Conservation (phyloP, 2,797 vertebrate species). For the Numenius phaeopus region DNA sequence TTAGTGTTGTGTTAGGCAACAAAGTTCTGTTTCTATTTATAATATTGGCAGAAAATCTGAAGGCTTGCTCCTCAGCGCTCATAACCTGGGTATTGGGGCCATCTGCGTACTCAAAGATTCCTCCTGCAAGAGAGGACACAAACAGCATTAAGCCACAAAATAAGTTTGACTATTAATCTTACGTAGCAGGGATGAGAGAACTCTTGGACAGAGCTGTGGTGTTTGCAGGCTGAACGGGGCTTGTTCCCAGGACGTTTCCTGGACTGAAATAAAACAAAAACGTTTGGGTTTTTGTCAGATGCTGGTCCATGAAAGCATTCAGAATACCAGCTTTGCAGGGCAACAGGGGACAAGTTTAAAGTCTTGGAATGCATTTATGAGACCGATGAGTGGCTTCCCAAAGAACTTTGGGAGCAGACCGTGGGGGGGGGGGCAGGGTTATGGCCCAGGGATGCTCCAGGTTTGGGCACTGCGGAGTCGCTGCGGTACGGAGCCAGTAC, state of each 20-base stretch:
- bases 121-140: conserved; percentile 84
- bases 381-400: not conserved
- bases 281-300: accelerated
- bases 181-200: accelerated
- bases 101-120: conserved; percentile 96
- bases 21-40: conserved; percentile 98
- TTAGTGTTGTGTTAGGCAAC: conserved; percentile 97
- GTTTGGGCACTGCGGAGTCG: not conserved
- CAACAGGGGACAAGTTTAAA: not conserved
- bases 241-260: not conserved
- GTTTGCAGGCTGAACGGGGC: not conserved
- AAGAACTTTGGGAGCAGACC: not conserved
- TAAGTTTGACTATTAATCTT: too few species aligned
- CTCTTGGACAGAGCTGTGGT: not conserved
- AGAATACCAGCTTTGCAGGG: not conserved
- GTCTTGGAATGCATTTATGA: not conserved
- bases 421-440: not conserved
- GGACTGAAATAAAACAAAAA: not conserved
- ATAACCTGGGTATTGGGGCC: conserved; percentile 91
- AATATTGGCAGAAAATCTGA: conserved; percentile 98
- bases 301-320: not conserved
- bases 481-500: not conserved
- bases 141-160: not conserved
- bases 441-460: not conserved
- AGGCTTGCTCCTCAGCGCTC: conserved; percentile 96